Base-by-base conservation (phyloP, 92 coral and sea anemone species). In the Palythoa grandis region DNA sequence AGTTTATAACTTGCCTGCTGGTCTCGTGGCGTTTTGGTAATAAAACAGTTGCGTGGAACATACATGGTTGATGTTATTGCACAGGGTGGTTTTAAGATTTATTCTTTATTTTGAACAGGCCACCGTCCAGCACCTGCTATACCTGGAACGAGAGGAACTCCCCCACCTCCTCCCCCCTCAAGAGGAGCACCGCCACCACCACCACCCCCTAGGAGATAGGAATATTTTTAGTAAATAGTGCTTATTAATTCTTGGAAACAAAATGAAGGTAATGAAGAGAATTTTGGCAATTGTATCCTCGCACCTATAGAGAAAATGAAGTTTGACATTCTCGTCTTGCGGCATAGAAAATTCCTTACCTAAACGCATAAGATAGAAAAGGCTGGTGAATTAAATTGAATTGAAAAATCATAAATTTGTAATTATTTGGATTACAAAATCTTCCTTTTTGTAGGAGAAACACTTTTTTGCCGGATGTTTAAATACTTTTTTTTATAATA, bases 131-230 rank as follows among this genome's bases (percentile, higher is more conserved):
- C 97, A 69, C 91, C 95, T 68, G 91, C 87, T 73, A 87, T 90
- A 48, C 82, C 88, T 66, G 87, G 89, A 43, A 89, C 89, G 17
- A 88, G 93, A 84, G 92, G 92, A 54, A 93, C 91, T 7, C 99
- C 99, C 29, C 98, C 98, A 3, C 98, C 98, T 3, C 98, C 99
- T 7, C 98, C 99, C 78, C 90, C 93, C 4, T 88, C 93, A 87
- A 93, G 99, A 74, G 96, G 97, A 67, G 94, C 99, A 5, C 98
- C 98, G n/a, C 98, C 99, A n/a, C 99, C 98, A 39, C 98, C 98
- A 15, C 98, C 98, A 58, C 98, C 98, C 82, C 98, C 74, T 80
- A 66, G 85, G 35, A 70, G 85, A 80, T 80, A 80, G 73, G 40
- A 78, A 47, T 22, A 61, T 80, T 65, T 63, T 19, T 80, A 69